Evolutionary conservation across 1,140 invertebrate species (phyloP).

Genomic region (Drosophila kikkawai): DNA sequence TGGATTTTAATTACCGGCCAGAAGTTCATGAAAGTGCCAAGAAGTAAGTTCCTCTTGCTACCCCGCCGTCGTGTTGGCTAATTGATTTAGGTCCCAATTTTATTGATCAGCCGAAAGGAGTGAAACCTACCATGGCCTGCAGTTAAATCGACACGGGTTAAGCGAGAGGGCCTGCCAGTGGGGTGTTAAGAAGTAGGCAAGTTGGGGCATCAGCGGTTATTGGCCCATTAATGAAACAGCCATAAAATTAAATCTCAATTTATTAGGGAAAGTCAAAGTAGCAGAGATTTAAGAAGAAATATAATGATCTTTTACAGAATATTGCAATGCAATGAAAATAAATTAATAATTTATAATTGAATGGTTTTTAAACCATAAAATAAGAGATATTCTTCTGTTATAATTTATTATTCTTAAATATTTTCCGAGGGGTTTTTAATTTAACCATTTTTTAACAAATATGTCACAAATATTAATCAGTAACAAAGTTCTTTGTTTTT

Average conservation of each 20-base stretch:
- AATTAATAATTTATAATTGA: not conserved
- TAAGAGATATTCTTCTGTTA: too few relatives aligned
- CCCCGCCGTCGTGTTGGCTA: slow-evolving; percentile 24
- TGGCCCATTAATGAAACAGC: slow-evolving; percentile 71
- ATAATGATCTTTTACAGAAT: not conserved
- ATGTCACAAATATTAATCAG: too few relatives aligned
- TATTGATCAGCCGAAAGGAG: slow-evolving; percentile 49
- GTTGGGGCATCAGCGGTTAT: slow-evolving; percentile 53
- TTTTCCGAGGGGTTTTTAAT: too few relatives aligned
- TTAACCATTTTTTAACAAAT: too few relatives aligned
- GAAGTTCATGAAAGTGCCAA: slow-evolving; percentile 60
- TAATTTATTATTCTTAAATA: too few relatives aligned
- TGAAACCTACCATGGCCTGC: slow-evolving; percentile 11
- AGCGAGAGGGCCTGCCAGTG: not conserved
- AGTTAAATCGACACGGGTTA: slow-evolving; percentile 18
- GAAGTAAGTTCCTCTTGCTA: slow-evolving; percentile 34
- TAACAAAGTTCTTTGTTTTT: too few relatives aligned
- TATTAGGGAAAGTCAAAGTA: slow-evolving; percentile 27
- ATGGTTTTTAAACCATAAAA: too few relatives aligned
- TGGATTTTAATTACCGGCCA: slow-evolving; percentile 57
- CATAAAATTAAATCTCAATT: slow-evolving; percentile 71
- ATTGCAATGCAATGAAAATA: not conserved
- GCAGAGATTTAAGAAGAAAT: slow-evolving; percentile 20
- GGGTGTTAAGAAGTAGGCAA: slow-evolving; percentile 30
- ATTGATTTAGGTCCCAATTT: slow-evolving; percentile 60